Percentiles rank a stretch among this genome's conserved stretches.
Conservation (phyloP, 1,140 invertebrate species). For the Wiebesia pumilae region DNA sequence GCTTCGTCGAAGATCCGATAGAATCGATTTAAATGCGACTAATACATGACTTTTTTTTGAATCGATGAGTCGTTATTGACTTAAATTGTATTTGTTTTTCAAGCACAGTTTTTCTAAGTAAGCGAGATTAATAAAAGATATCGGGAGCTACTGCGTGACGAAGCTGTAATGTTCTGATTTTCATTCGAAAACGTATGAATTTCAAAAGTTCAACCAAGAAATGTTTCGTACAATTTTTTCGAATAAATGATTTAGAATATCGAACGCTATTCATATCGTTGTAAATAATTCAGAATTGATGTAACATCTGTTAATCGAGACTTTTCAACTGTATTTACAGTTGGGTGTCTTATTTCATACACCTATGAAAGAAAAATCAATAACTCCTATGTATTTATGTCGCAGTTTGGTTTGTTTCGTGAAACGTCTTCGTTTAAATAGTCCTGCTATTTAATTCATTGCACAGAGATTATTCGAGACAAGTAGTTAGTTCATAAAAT, state of each 20-base stretch:
- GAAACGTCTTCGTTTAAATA: background rate
- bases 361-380: conserved; percentile 12
- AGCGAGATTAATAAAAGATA: background rate
- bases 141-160: background rate
- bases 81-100: background rate
- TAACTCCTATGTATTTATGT: background rate
- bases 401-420: background rate
- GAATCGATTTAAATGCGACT: background rate
- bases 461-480: background rate
- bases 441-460: background rate
- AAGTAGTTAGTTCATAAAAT: background rate
- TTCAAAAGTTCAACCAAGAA: background rate
- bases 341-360: background rate
- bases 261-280: background rate
- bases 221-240: background rate
- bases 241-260: background rate
- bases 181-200: background rate
- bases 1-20: background rate
- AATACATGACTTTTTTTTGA: background rate
- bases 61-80: background rate
- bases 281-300: background rate
- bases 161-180: background rate
- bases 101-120: background rate
- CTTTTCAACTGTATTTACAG: background rate
- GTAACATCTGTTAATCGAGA: background rate